Percentiles rank a stretch among this genome's conserved stretches.
These are phyloP conservation scores for Sthenelais limicola DNA, from an alignment of 2,888 invertebrate species.

Conservation along the genomic window DNA sequence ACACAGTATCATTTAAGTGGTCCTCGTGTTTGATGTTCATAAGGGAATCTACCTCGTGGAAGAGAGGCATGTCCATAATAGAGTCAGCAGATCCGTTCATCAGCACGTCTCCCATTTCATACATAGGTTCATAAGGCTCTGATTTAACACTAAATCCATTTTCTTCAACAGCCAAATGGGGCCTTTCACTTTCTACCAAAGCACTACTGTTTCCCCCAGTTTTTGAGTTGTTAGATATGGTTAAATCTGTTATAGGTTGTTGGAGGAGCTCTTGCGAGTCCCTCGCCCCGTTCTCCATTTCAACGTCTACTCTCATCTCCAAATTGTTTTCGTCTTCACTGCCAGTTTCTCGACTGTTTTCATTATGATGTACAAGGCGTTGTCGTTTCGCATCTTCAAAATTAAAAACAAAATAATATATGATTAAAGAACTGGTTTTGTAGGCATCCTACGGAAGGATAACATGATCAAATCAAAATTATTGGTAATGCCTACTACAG, in stretches of 20 bases:
- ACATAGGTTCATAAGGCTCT: constrained; percentile 34
- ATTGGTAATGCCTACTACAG: no score
- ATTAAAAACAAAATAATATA: no score
- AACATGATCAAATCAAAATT: no score
- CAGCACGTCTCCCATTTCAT: constrained; percentile 34
- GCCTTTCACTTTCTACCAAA: neutral
- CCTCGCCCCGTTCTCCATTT: neutral
- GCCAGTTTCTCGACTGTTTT: neutral
- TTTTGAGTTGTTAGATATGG: no score
- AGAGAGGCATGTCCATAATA: constrained; percentile 42
- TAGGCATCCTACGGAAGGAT: no score
- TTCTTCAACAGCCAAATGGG: neutral
- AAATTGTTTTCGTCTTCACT: constrained; percentile 12
- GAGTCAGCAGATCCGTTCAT: constrained; percentile 39
- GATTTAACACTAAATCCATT: constrained; percentile 23
- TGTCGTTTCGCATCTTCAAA: constrained; percentile 14
- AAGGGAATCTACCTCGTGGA: constrained; percentile 40
- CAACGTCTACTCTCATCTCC: neutral
- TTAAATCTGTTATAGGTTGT: no score
- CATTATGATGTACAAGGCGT: neutral
- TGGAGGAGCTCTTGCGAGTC: no score
- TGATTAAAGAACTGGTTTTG: no score
- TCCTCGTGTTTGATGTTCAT: constrained; percentile 43
- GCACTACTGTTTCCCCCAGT: no score
- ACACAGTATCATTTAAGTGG: constrained; percentile 37